phyloP scores from a whole-genome alignment of 1,140 invertebrate genomes.

The Nymphalis io region DNA sequence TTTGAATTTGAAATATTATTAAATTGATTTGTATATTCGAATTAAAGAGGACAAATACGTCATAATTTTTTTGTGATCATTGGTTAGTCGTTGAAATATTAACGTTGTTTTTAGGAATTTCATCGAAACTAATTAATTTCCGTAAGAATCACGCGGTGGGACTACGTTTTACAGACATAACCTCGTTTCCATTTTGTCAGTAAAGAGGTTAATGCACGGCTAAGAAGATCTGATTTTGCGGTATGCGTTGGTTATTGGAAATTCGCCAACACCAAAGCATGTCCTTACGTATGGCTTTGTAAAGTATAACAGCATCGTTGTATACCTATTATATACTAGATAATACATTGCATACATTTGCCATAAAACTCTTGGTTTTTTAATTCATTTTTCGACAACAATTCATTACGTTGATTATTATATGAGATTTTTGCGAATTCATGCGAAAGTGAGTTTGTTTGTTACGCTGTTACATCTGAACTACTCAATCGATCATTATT shows the following conservation, averaged over 20 bases:
- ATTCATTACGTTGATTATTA: too few relatives aligned
- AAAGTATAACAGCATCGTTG: not conserved
- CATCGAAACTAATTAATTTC: not conserved
- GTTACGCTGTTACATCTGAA: too few relatives aligned
- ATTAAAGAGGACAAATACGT: too few relatives aligned
- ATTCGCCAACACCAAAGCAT: constrained; percentile 6
- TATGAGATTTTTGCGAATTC: too few relatives aligned
- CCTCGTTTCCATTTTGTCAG: constrained; percentile 13
- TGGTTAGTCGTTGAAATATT: too few relatives aligned
- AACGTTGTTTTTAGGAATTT: not conserved
- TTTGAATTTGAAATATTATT: too few relatives aligned
- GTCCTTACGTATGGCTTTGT: not conserved
- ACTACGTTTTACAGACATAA: constrained; percentile 10
- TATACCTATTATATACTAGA: not conserved
- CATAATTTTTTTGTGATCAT: too few relatives aligned
- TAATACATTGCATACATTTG: not conserved
- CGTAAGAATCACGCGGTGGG: constrained; percentile 5
- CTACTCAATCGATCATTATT: too few relatives aligned
- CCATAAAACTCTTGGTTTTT: too few relatives aligned
- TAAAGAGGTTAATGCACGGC: constrained; percentile 11
- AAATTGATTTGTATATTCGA: too few relatives aligned
- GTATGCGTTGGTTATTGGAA: constrained; percentile 16
- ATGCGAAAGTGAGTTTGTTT: too few relatives aligned
- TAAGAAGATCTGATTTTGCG: not conserved
- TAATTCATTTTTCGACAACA: too few relatives aligned